Percentiles rank a stretch among this genome's conserved stretches.
These are phyloP conservation scores for Notospermus geniculatus DNA, from an alignment of 1,140 invertebrate genomes.

Conservation along the genomic window DNA sequence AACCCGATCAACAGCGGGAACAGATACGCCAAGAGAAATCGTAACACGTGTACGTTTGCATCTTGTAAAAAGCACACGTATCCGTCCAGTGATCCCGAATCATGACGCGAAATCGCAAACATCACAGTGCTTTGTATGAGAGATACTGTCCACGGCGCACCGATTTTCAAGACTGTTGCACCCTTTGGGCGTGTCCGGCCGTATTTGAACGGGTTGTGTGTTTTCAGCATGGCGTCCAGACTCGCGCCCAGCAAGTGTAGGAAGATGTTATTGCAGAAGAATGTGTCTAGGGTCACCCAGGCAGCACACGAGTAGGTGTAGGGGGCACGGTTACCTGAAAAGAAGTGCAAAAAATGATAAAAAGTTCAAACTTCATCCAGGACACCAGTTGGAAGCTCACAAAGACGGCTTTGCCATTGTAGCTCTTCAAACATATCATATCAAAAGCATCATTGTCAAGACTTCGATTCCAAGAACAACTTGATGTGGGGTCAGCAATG, in stretches of 20 bases:
- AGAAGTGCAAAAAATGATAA: not conserved
- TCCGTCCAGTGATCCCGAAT: constrained; percentile 1
- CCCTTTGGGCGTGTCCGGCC: not conserved
- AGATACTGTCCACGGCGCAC: constrained; percentile 3
- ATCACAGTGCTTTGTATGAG: not conserved
- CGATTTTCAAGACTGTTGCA: not conserved
- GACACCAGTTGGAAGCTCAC: too few species aligned
- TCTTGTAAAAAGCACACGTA: constrained; percentile 9
- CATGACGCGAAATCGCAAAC: not conserved
- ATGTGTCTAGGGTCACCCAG: constrained; percentile 9
- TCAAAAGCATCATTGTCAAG: too few species aligned
- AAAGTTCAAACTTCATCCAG: not conserved
- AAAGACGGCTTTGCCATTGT: too few species aligned
- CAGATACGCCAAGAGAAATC: constrained; percentile 1
- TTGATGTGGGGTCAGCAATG: too few species aligned
- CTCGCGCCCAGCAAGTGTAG: constrained; percentile 5
- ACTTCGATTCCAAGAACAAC: too few species aligned
- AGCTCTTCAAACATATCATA: too few species aligned
- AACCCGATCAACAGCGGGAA: constrained; percentile 2
- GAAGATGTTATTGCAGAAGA: constrained; percentile 9
- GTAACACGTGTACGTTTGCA: constrained; percentile 5
- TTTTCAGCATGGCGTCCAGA: constrained; percentile 8
- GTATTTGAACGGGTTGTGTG: constrained; percentile 10
- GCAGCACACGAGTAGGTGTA: not conserved
- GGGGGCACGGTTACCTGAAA: constrained; percentile 5